Evolutionary conservation across 2,113 vertebrate species (phyloP).

Genomic region (Rhinogobius similis): DNA sequence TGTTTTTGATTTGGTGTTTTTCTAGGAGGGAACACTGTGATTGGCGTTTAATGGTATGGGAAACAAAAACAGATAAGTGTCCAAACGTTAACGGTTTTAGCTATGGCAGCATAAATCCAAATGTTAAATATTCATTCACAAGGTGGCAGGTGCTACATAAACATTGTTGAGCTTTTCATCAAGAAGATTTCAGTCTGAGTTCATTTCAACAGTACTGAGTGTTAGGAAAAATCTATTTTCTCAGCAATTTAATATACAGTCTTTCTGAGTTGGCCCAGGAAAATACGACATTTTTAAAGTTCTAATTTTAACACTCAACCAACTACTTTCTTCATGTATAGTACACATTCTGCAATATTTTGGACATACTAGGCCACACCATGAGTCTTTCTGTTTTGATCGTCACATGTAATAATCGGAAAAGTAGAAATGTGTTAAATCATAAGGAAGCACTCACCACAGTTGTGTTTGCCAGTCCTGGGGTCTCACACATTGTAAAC

Average conservation of each 20-base stretch:
- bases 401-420: background rate
- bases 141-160: background rate
- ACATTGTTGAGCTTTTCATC: background rate
- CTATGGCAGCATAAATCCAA: background rate
- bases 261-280: too few relatives aligned
- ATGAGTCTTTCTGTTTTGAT: background rate
- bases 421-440: background rate
- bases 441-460: slow-evolving; percentile 25
- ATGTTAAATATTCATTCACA: background rate
- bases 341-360: background rate
- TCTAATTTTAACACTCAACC: too few relatives aligned
- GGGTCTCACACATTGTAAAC: slow-evolving; percentile 16
- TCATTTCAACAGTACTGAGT: too few relatives aligned
- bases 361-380: background rate
- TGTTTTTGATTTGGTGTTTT: background rate
- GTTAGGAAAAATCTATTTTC: too few relatives aligned
- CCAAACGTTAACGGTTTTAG: background rate
- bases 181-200: too few relatives aligned
- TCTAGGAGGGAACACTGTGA: background rate
- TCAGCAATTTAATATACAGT: too few relatives aligned
- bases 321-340: background rate
- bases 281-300: too few relatives aligned
- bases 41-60: background rate
- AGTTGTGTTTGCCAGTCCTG: slow-evolving; percentile 16
- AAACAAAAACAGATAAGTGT: background rate